Evolutionary conservation across 2,797 vertebrate species (phyloP).

Genomic region (Macrochelys suwanniensis): DNA sequence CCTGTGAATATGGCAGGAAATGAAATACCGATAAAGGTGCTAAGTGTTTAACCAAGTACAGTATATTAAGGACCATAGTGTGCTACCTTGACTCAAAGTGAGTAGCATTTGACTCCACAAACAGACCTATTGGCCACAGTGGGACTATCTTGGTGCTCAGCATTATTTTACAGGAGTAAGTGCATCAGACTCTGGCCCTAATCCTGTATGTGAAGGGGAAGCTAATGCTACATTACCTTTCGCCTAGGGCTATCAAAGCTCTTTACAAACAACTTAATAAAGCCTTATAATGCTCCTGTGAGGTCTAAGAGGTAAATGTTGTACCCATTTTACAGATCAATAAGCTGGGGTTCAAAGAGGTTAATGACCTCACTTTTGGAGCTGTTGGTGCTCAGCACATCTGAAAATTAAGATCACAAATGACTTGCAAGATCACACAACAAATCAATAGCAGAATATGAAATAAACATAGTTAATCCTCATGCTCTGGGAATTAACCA

Average conservation of each 20-base stretch:
- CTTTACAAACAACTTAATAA: neutral
- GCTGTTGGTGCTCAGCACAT: neutral
- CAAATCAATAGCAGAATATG: neutral
- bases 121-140: neutral
- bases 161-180: neutral
- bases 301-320: rapidly evolving
- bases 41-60: neutral
- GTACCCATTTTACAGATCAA: neutral
- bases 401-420: neutral
- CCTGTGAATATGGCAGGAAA: neutral
- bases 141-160: neutral
- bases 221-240: neutral
- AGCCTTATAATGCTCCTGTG: rapidly evolving
- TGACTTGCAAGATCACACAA: neutral
- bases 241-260: neutral
- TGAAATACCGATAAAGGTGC: neutral
- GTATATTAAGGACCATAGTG: neutral
- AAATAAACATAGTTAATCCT: neutral
- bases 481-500: rapidly evolving
- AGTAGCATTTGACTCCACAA: neutral
- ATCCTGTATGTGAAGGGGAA: rapidly evolving
- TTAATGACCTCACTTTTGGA: neutral
- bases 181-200: neutral
- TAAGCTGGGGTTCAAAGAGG: neutral
- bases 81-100: neutral